Evolutionary conservation across 2,888 invertebrate genomes (phyloP), one percentile per base, ranked within the genome.

Genomic region (Chironomus riparius): DNA sequence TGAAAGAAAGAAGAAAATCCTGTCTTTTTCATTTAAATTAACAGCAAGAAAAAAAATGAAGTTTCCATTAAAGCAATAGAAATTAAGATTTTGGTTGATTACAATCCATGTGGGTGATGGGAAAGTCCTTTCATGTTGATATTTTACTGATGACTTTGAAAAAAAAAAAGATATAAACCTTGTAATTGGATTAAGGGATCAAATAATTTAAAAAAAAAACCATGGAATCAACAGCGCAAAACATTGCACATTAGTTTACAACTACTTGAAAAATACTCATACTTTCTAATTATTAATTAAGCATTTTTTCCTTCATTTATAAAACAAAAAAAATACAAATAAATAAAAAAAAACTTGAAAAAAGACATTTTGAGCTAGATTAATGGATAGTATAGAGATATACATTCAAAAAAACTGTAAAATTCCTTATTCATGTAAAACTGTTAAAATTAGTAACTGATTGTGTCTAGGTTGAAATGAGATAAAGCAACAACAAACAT

Each of bases 241-340:
- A 65, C 21, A 18, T 18, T 15, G 15, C n/a, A 65, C 21, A 56
- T 56, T 56, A 56, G 56, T 56, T 56, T 56, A 56, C 47, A 70
- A 48, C 70, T 70, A 70, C 70, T 70, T 70, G 70, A 70, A 70
- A 47, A 70, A 70, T 70, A 70, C 70, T 70, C 70, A 68, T 68
- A 70, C 47, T 56, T 70, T 56, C 70, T 70, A 70, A 70, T 70
- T 70, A 70, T 50, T 56, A 47, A 10, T 47, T 50, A 70, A 50
- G 56, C 56, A 56, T 56, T 56, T 56, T 50, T 56, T 56, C 56
- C 56, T 56, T 56, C 56, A 56, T 56, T 56, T 56, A 56, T 56
- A 68, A 68, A 68, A 68, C 7, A 68, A 21, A 28, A 28, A 62
- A 65, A 68, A 68, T 24, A 21, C 68, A 18, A 68, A 68, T 24